phyloP scores from a whole-genome alignment of 1,140 invertebrate species.

The Bombus pascuorum region DNA sequence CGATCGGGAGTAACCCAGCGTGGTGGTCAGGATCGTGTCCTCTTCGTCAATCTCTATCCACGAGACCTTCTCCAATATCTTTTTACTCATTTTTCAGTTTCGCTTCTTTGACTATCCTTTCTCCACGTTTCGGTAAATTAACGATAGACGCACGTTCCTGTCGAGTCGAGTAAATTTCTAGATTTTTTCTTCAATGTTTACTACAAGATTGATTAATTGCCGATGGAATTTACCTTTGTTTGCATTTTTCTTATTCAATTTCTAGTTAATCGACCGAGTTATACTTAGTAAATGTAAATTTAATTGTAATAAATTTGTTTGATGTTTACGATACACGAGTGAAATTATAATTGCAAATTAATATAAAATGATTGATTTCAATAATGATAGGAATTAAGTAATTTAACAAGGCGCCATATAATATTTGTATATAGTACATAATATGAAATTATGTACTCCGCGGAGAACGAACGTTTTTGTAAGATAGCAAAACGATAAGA shows the following conservation, averaged over 20 bases:
- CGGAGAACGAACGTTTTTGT: background rate
- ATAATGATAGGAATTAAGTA: background rate
- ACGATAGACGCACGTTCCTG: constrained; percentile 6
- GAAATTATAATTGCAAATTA: background rate
- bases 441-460: background rate
- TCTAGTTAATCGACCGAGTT: too few relatives aligned
- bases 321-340: background rate
- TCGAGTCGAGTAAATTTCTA: background rate
- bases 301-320: background rate
- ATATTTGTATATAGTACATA: background rate
- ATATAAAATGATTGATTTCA: background rate
- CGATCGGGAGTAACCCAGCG: constrained; percentile 71
- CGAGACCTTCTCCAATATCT: background rate
- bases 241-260: background rate
- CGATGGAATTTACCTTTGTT: background rate
- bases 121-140: constrained; percentile 41
- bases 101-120: background rate
- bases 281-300: background rate
- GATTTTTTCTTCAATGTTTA: background rate
- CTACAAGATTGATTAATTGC: background rate
- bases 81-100: background rate
- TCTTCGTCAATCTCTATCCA: constrained; percentile 51
- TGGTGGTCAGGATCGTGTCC: constrained; percentile 67
- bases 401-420: background rate
- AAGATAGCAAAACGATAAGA: background rate